Conservation (phyloP, 1,140 invertebrate species). For the Batillaria attramentaria region DNA sequence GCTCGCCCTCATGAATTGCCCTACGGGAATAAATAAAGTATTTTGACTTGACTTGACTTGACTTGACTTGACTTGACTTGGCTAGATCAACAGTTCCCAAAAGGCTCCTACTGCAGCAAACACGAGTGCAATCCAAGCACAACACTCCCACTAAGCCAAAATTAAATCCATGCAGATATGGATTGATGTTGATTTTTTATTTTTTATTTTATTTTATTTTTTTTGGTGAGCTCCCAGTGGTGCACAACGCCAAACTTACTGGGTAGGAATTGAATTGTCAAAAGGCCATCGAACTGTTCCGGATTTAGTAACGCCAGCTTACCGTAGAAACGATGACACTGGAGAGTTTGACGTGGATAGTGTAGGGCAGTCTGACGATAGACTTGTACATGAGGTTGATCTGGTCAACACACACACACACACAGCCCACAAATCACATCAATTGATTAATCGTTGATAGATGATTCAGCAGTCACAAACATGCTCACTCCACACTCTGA, state of each 20-base stretch:
- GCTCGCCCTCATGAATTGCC: no score
- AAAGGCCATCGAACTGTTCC: background rate
- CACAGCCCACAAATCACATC: background rate
- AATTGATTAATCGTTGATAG: background rate
- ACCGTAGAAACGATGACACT: conserved; percentile 43
- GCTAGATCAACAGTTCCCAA: background rate
- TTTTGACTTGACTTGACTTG: no score
- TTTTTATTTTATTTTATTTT: background rate
- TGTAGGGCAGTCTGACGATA: conserved; percentile 33
- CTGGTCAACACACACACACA: conserved; percentile 27
- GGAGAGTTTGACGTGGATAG: conserved; percentile 35
- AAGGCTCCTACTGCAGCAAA: no score
- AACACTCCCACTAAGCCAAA: no score
- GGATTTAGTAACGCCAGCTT: background rate
- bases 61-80: no score
- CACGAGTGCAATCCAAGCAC: no score
- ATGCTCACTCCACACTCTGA: background rate
- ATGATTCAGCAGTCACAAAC: background rate
- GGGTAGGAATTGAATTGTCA: background rate
- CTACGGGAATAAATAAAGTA: no score
- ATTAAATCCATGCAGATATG: background rate
- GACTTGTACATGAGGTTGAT: conserved; percentile 42
- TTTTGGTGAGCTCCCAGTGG: background rate
- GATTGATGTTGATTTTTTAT: background rate
- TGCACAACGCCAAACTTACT: background rate